Conservation (phyloP, 2,797 vertebrate species). For the Propithecus deckenii region DNA sequence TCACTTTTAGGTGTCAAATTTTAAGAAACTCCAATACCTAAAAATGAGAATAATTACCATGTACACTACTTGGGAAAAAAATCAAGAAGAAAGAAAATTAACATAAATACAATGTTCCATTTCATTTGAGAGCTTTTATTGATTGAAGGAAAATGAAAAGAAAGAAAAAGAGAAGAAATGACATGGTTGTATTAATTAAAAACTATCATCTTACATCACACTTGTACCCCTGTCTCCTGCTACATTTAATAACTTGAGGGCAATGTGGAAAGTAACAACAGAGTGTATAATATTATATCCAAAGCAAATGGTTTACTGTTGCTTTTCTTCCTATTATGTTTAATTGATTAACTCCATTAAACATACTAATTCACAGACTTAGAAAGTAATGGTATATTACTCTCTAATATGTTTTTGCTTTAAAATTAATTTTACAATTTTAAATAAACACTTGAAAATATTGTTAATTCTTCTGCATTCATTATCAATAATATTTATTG, state of each 20-base stretch:
- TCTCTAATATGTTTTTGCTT: not conserved
- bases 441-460: not conserved
- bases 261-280: not conserved
- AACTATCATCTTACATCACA: conserved; percentile 5
- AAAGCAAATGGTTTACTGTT: not conserved
- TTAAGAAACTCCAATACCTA: not conserved
- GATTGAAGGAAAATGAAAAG: conserved; percentile 29
- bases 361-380: not conserved
- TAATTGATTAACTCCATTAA: conserved; percentile 10
- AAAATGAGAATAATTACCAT: conserved; percentile 34
- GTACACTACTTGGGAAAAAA: not conserved
- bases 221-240: not conserved
- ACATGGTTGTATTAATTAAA: conserved; percentile 26
- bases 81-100: conserved; percentile 51
- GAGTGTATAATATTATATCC: not conserved
- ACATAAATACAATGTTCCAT: conserved; percentile 36
- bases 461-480: not conserved
- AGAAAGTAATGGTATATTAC: not conserved
- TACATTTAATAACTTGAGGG: not conserved
- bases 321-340: not conserved
- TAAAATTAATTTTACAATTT: conserved; percentile 45
- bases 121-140: conserved; percentile 51
- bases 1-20: not conserved
- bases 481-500: not conserved
- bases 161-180: not conserved